phyloP scores from a whole-genome alignment of 2,113 vertebrate genomes.

The Thymallus thymallus region DNA sequence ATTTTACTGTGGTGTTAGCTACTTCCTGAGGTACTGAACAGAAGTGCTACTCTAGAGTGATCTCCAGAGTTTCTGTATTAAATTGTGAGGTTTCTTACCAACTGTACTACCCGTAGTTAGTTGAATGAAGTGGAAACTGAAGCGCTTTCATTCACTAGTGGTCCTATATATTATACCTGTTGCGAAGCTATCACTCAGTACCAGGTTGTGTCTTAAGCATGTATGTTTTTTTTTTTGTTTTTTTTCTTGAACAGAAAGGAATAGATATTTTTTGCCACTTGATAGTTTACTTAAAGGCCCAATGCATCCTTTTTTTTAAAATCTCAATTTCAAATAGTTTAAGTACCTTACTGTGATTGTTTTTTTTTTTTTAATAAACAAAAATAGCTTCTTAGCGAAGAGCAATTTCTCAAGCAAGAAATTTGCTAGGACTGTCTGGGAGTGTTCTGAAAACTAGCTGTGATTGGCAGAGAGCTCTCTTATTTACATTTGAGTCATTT shows the following conservation, averaged over 20 bases:
- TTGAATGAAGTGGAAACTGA: neutral
- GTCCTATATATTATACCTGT: conserved; percentile 19
- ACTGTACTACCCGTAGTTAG: neutral
- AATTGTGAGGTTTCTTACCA: neutral
- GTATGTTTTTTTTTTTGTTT: conserved; percentile 39
- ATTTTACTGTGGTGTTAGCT: conserved; percentile 2
- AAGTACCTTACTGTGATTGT: no score
- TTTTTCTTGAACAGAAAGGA: conserved; percentile 25
- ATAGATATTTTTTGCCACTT: conserved; percentile 18
- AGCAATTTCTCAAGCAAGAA: no score
- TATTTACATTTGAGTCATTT: no score
- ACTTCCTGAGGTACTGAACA: neutral
- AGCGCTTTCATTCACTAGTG: conserved; percentile 36
- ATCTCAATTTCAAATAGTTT: no score
- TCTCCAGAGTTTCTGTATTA: neutral
- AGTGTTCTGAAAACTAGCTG: no score
- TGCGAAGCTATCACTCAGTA: conserved; percentile 36
- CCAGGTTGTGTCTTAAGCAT: conserved; percentile 37
- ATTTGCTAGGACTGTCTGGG: no score
- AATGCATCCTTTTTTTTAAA: no score
- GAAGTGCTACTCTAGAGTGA: neutral
- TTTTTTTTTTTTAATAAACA: no score
- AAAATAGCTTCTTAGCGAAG: no score
- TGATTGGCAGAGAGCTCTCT: no score
- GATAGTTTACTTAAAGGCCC: conserved; percentile 21